A percentile compares a stretch with the other conserved stretches of the same genome.
Conservation (phyloP, 2,113 vertebrate genomes). For the Hippocampus mohnikei region DNA sequence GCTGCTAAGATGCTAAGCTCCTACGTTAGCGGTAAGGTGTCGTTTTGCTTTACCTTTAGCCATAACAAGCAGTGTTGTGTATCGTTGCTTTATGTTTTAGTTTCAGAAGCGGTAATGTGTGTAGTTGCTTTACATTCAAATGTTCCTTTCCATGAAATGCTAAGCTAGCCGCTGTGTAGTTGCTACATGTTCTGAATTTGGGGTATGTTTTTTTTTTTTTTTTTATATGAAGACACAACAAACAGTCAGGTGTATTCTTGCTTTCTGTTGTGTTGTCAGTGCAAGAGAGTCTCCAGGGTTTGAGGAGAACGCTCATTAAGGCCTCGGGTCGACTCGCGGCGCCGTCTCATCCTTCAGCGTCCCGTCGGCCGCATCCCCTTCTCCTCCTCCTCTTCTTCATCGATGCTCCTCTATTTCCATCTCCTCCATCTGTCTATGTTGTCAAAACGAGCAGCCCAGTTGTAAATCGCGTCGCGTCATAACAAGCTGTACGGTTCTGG, state of each 20-base stretch:
- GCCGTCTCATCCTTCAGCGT: constrained; percentile 65
- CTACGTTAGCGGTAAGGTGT: neutral
- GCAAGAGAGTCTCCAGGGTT: constrained; percentile 60
- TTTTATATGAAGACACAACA: neutral
- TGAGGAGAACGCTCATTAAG: constrained; percentile 69
- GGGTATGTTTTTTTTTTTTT: no score
- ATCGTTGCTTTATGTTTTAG: neutral
- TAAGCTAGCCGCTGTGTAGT: constrained; percentile 5
- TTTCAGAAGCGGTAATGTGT: no score
- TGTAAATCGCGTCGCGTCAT: neutral
- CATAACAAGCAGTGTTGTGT: constrained; percentile 4
- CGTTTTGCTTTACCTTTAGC: neutral
- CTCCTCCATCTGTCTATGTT: constrained; percentile 24
- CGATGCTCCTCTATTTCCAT: constrained; percentile 53
- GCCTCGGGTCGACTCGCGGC: constrained; percentile 56
- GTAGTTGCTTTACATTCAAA: no score
- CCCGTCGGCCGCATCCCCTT: constrained; percentile 60
- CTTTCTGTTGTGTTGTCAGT: constrained; percentile 18
- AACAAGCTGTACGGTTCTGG: neutral
- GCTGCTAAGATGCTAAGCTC: no score
- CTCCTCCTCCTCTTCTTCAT: constrained; percentile 55
- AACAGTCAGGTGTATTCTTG: constrained; percentile 8
- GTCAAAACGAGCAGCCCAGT: neutral
- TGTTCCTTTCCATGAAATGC: no score
- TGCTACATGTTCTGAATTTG: neutral